Conservation (phyloP, 2,888 invertebrate species). For the Allygus modestus region DNA sequence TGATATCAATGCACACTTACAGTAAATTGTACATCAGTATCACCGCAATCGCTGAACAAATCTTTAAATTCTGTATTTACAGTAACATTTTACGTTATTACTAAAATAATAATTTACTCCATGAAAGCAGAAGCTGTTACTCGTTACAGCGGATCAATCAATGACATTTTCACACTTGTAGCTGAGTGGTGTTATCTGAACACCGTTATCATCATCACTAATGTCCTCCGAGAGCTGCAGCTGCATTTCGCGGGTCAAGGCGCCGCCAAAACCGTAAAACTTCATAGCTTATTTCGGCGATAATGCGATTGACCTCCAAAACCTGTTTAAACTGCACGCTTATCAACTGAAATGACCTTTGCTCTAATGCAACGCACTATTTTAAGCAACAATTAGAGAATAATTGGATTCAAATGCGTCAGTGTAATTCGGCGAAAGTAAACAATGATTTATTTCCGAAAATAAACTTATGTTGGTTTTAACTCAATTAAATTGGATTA, state of each 20-base stretch:
- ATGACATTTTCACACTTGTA: slow-evolving; percentile 7
- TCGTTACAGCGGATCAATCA: background rate
- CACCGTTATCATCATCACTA: slow-evolving; percentile 2
- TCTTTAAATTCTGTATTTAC: too few relatives aligned
- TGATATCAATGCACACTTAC: too few relatives aligned
- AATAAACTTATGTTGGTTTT: too few relatives aligned
- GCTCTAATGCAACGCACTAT: background rate
- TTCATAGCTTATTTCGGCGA: background rate
- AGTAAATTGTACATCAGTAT: too few relatives aligned
- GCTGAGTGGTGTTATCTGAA: background rate
- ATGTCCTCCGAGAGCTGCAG: background rate
- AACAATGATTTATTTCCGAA: too few relatives aligned
- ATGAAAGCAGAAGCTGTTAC: too few relatives aligned
- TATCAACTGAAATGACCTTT: background rate
- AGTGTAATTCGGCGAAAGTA: too few relatives aligned
- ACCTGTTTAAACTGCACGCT: background rate
- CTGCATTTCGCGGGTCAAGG: background rate
- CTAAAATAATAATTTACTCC: too few relatives aligned
- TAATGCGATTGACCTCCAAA: slow-evolving; percentile 10
- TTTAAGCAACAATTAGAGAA: background rate
- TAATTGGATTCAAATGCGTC: background rate
- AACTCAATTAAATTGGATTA: too few relatives aligned
- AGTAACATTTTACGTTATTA: too few relatives aligned
- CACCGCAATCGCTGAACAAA: too few relatives aligned
- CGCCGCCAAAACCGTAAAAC: slow-evolving; percentile 19